Percentiles rank a stretch among this genome's conserved stretches.
These are phyloP conservation scores for Planococcus citri DNA, from an alignment of 1,140 invertebrate species.

Conservation along the genomic window DNA sequence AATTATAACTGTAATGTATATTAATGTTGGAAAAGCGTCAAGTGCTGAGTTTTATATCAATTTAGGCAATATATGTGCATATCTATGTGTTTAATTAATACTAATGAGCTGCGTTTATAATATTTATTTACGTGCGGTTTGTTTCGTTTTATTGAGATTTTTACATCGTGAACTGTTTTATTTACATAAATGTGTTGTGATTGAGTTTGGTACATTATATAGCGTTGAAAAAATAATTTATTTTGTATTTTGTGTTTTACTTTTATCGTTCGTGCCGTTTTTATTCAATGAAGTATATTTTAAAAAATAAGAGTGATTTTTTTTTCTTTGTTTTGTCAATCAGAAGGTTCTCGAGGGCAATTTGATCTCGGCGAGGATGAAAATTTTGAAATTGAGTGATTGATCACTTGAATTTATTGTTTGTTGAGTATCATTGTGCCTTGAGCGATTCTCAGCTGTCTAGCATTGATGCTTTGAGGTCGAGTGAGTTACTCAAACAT, in stretches of 20 bases:
- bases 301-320: too few species aligned
- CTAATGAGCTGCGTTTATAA: not conserved
- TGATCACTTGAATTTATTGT: too few species aligned
- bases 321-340: too few species aligned
- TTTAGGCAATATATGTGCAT: conserved; percentile 2
- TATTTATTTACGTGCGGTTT: not conserved
- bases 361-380: too few species aligned
- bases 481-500: too few species aligned
- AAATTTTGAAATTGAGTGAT: too few species aligned
- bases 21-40: not conserved
- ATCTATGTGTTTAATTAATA: not conserved
- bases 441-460: too few species aligned
- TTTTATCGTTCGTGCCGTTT: not conserved
- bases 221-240: not conserved
- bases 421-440: too few species aligned
- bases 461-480: too few species aligned
- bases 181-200: not conserved
- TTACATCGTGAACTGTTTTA: not conserved
- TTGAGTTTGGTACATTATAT: not conserved
- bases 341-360: too few species aligned
- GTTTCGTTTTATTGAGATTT: not conserved
- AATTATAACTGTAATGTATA: not conserved
- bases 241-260: conserved; percentile 3
- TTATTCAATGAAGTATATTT: not conserved
- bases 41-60: not conserved